These are phyloP conservation scores for Nipponacmea schrenckii DNA, from an alignment of 2,888 invertebrate genomes.

Conservation along the genomic window DNA sequence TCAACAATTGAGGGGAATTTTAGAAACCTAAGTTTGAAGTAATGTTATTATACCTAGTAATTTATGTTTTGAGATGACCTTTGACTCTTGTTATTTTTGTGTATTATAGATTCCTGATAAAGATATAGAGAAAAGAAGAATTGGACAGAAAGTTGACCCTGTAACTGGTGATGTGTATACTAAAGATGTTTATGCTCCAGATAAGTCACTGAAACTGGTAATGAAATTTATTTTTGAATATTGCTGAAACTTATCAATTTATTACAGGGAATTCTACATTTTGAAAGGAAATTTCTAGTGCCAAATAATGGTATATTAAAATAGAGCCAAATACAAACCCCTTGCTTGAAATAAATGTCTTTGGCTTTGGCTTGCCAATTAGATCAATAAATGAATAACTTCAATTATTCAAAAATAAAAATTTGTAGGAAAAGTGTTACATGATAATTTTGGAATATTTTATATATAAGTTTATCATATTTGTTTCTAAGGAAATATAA, in stretches of 20 bases:
- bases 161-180: conserved; percentile 63
- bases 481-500: too few species aligned
- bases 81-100: background rate
- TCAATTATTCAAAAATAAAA: too few species aligned
- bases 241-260: background rate
- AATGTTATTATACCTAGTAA: background rate
- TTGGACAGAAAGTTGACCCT: conserved; percentile 64
- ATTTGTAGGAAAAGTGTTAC: too few species aligned
- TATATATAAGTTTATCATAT: too few species aligned
- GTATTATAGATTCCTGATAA: conserved; percentile 62
- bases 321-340: too few species aligned
- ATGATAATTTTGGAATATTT: too few species aligned
- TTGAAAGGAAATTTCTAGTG: too few species aligned
- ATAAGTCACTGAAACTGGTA: conserved; percentile 53
- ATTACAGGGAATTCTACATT: too few species aligned
- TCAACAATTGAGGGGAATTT: background rate
- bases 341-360: too few species aligned
- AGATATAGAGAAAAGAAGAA: conserved; percentile 60
- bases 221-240: background rate
- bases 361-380: too few species aligned
- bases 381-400: too few species aligned
- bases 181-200: conserved; percentile 64
- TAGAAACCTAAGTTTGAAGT: background rate
- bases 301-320: too few species aligned
- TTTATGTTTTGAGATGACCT: background rate